Base-by-base conservation (phyloP, 2,113 vertebrate genomes). In the Natator depressus region DNA sequence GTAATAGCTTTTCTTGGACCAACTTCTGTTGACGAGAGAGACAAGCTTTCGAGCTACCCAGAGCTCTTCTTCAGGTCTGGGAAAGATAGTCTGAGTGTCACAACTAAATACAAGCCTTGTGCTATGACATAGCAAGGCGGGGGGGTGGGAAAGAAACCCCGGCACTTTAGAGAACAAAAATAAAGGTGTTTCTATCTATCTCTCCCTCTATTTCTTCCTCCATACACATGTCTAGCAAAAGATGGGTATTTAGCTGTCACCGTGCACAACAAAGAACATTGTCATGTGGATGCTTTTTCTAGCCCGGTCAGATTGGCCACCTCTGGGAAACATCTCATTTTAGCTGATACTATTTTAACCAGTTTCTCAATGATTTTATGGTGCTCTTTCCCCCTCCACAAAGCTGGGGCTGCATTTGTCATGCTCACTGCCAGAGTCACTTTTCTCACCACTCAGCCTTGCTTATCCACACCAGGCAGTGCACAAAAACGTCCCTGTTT, bases 251-350 rank as follows among this genome's bases (percentile, higher is more conserved):
- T 62, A 22, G 83, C 31, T 62, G 31, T 65, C 16, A 17, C 31
- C 31, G 0, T 19, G 62, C 81, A 50, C 38, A 65, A 65, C 12
- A 50, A 53, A 22, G 59, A 11, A 5, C 31, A 35, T 16, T 31
- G 31, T 14, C 31, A 35, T 54, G 2, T 22, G 10, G 22, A 14
- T 53, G 53, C 42, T 69, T 69, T 78, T 78, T 90, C 50, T 51
- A 88, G 78, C 38, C 19, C 22, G 16, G 5, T 57, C 24, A 27
- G 49, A 54, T 88, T 65, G 50, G 47, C n/a, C 65, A 22, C 19
- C 51, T 46, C 76, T 82, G n/a, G 78, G 85, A 90, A 95, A 85
- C 27, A 5, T 16, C n/a, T 90, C 82, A 79, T 82, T 88, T 88
- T 19, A 4, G 25, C 72, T 90, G 50, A n/a, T 91, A n/a, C 19